Conservation (phyloP, 2,797 vertebrate genomes). For the Pangasius macronema region DNA sequence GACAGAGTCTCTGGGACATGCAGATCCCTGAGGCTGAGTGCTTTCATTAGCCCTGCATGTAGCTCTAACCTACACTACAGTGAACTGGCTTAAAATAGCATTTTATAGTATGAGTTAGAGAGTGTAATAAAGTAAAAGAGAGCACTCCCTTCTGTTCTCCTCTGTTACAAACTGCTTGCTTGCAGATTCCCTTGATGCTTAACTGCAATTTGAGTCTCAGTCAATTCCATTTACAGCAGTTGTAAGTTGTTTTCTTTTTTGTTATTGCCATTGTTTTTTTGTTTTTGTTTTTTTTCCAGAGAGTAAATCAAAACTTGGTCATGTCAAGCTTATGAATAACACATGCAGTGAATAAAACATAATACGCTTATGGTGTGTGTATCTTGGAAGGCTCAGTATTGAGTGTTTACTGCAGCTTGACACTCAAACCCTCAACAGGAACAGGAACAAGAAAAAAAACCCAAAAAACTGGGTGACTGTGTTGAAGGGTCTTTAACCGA, state of each 20-base stretch:
- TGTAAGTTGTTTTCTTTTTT: neutral
- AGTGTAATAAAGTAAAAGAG: conserved; percentile 15
- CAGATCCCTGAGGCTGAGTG: conserved; percentile 22
- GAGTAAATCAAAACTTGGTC: neutral
- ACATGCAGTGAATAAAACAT: neutral
- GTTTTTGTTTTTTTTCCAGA: neutral
- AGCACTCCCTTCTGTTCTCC: conserved; percentile 17
- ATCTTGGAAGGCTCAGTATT: neutral
- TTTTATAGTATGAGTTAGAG: conserved; percentile 16
- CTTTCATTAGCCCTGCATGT: conserved; percentile 34
- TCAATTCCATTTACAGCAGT: conserved; percentile 11
- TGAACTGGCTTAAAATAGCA: conserved; percentile 39
- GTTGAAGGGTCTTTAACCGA: neutral
- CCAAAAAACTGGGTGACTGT: neutral
- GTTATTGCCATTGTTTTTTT: neutral
- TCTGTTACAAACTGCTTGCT: conserved; percentile 13
- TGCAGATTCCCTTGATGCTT: conserved; percentile 15
- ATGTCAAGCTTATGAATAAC: neutral
- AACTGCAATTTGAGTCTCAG: conserved; percentile 8
- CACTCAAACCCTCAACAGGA: neutral
- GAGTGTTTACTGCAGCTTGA: neutral
- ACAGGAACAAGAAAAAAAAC: neutral
- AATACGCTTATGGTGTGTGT: neutral
- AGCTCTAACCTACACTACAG: conserved; percentile 34
- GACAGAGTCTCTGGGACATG: conserved; percentile 8